phyloP scores from a whole-genome alignment of 35 echinoderm and acorn worm genomes.

The Apostichopus californicus region DNA sequence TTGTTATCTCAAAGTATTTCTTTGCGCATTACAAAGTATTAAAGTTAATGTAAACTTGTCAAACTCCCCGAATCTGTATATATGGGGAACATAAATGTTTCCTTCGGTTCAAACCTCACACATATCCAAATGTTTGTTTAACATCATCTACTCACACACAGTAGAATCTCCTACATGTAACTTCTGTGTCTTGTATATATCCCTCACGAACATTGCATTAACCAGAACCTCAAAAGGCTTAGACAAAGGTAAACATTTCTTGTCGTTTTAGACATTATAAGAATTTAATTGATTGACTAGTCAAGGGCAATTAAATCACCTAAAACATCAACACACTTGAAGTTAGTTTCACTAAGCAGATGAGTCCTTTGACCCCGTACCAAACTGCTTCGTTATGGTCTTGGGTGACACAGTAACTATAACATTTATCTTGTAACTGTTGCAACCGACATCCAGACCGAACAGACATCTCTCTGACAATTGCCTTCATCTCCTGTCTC shows the following conservation, averaged over 20 bases:
- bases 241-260: conserved; percentile 24
- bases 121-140: not conserved
- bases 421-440: conserved; percentile 23
- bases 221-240: not conserved
- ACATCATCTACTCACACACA: not conserved
- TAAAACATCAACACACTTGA: conserved; percentile 38
- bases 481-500: not conserved
- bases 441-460: not conserved
- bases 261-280: not conserved
- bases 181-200: not conserved
- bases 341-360: not conserved
- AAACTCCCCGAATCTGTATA: not conserved
- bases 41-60: not conserved
- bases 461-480: not conserved
- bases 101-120: conserved; percentile 1
- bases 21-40: not conserved
- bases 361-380: conserved; percentile 10
- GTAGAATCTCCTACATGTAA: not conserved
- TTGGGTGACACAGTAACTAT: not conserved
- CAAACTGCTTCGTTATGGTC: not conserved
- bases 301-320: conserved; percentile 27
- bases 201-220: conserved; percentile 1
- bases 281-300: conserved; percentile 28
- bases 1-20: not conserved
- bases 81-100: not conserved